Base-by-base conservation (phyloP, 1,140 invertebrate species). In the Pteromalus puparum region DNA sequence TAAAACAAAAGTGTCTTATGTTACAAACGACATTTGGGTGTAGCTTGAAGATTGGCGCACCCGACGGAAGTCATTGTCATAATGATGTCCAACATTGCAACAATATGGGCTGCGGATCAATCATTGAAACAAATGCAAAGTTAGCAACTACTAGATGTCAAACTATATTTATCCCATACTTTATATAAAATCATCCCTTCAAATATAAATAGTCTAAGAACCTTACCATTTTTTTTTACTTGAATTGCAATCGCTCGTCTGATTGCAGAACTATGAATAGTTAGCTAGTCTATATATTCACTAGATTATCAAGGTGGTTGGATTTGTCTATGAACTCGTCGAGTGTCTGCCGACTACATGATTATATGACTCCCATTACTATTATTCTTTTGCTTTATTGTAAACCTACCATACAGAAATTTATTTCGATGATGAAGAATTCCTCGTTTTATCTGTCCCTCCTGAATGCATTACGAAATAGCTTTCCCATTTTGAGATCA, bases 81-180 rank as follows among this genome's bases (percentile, higher is more conserved):
- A 65, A 76, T 82, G 15, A 28, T 74, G 26, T 67, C 61, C 28
- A 84, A 80, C 48, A 78, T 38, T 67, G 7, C 61, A 74, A 79
- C 73, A 78, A 84, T 74, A 46, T 65, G 18, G 68, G 18, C 24
- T 76, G 18, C 42, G 70, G 34, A 83, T 38, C 38, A 78, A 85
- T 83, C 81, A 86, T 68, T 53, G 53, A 83, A 81, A 86, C 81
- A 86, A 86, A 86, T 82, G 83, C 78, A 81, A 81, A 76, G 46
- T 85, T 85, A 12, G 76, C 67, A 73, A 48, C 42, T 46, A 48
- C 34, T 84, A 72, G 46, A 79, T 79, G 67, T 79, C 67, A 34
- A 72, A 74, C 18, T 79, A 73, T 81, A 61, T 65, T 48, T 48
- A 77, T 85, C 76, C 46, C n/a, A 42, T 70, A 76, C 28, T 28